Percentiles rank a stretch among this genome's conserved stretches.
These are phyloP conservation scores for Tinamus major DNA, from an alignment of 2,797 vertebrate species.

Conservation along the genomic window DNA sequence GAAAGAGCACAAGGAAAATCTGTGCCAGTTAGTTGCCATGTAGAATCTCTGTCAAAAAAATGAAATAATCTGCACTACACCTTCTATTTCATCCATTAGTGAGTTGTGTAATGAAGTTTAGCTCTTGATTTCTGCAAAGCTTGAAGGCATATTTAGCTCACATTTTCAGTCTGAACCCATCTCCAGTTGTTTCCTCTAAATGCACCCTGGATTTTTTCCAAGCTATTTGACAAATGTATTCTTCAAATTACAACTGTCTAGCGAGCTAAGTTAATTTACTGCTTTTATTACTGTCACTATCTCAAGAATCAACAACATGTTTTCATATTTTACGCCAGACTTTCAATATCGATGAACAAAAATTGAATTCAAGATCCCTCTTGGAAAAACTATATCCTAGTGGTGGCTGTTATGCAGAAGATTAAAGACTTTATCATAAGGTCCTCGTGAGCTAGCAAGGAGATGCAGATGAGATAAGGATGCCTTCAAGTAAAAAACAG, in stretches of 20 bases:
- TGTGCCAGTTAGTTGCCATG: background rate
- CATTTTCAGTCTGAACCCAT: background rate
- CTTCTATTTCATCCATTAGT: background rate
- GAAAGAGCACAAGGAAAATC: background rate
- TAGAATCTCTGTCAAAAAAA: background rate
- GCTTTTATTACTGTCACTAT: slow-evolving; percentile 33
- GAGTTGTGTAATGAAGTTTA: background rate
- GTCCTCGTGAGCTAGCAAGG: background rate
- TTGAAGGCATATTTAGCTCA: background rate
- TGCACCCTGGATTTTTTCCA: slow-evolving; percentile 45
- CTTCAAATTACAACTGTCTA: slow-evolving; percentile 40
- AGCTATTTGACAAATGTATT: slow-evolving; percentile 58
- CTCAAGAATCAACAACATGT: slow-evolving; percentile 30
- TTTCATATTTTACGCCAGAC: slow-evolving; percentile 34
- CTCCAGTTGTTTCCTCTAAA: background rate
- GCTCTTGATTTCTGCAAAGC: background rate
- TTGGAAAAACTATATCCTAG: background rate
- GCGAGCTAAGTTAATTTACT: slow-evolving; percentile 40
- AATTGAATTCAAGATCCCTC: slow-evolving; percentile 16
- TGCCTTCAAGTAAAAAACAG: background rate
- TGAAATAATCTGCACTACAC: background rate
- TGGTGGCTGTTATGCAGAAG: background rate
- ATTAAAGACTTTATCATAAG: background rate
- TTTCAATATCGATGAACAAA: slow-evolving; percentile 38
- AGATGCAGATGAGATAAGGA: background rate